These are phyloP conservation scores for Mandrillus leucophaeus DNA, from an alignment of 2,113 vertebrate genomes.

Conservation along the genomic window DNA sequence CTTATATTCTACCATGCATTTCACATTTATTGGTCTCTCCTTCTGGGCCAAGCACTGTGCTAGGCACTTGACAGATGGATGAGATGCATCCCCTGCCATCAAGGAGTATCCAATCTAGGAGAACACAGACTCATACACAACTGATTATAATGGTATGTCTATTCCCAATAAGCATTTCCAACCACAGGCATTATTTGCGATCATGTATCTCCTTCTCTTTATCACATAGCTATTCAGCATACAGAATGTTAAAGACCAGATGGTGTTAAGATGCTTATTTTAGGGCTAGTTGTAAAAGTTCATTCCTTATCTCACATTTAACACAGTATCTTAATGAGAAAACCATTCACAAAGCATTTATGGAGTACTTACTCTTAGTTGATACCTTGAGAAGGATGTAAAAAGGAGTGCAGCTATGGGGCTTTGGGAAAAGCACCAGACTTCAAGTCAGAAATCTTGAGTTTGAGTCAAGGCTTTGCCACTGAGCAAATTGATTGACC, in stretches of 20 bases:
- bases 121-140: neutral
- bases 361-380: constrained; percentile 50
- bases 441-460: constrained; percentile 28
- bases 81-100: neutral
- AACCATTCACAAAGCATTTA: constrained; percentile 62
- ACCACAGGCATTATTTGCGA: constrained; percentile 41
- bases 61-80: neutral
- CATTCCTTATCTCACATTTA: constrained; percentile 65
- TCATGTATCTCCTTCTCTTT: constrained; percentile 62
- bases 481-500: constrained; percentile 13
- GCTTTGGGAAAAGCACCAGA: neutral
- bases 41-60: neutral
- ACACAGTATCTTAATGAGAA: constrained; percentile 67
- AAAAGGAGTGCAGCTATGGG: constrained; percentile 26
- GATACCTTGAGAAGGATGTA: constrained; percentile 41
- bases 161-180: constrained; percentile 45
- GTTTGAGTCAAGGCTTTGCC: constrained; percentile 9
- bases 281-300: constrained; percentile 72
- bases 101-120: neutral
- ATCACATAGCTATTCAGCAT: constrained; percentile 53
- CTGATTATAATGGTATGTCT: neutral
- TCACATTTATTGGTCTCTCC: neutral
- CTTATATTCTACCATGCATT: neutral
- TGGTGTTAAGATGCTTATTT: constrained; percentile 63
- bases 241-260: constrained; percentile 66